Percentiles rank a stretch among this genome's conserved stretches.
These are phyloP conservation scores for Chrysotoxum bicinctum DNA, from an alignment of 2,888 invertebrate species.

Conservation along the genomic window DNA sequence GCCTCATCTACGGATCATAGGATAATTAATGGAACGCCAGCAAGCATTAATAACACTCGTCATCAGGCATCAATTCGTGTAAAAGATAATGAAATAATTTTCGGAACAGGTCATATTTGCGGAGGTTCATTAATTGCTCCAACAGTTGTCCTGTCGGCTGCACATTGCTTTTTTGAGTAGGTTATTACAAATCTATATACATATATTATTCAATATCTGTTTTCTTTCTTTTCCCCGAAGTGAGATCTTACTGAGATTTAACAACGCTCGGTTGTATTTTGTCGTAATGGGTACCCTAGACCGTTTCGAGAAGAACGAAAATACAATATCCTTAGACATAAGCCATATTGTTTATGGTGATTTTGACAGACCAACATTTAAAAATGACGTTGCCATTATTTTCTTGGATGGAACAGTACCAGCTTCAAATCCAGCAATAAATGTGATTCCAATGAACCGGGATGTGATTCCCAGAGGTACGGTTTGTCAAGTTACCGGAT, in stretches of 20 bases:
- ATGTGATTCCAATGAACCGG: slow-evolving; percentile 75
- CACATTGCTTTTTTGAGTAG: slow-evolving; percentile 80
- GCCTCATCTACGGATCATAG: slow-evolving; percentile 34
- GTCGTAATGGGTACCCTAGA: slow-evolving; percentile 79
- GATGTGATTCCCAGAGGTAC: slow-evolving; percentile 66
- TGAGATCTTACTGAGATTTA: neutral
- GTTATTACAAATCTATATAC: slow-evolving; percentile 36
- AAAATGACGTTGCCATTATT: slow-evolving; percentile 78
- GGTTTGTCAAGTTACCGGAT: slow-evolving; percentile 79
- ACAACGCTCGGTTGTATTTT: slow-evolving; percentile 74
- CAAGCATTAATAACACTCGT: slow-evolving; percentile 74
- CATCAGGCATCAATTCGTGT: slow-evolving; percentile 78
- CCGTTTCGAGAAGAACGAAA: slow-evolving; percentile 75
- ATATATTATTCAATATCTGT: neutral
- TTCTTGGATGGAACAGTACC: slow-evolving; percentile 77
- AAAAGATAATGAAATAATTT: slow-evolving; percentile 74
- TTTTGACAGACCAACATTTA: slow-evolving; percentile 75
- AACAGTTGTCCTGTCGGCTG: slow-evolving; percentile 77
- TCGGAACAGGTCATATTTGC: slow-evolving; percentile 79
- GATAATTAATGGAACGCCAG: slow-evolving; percentile 77
- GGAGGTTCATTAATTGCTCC: slow-evolving; percentile 77
- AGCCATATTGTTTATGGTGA: slow-evolving; percentile 67
- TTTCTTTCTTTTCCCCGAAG: neutral
- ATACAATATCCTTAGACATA: slow-evolving; percentile 76
- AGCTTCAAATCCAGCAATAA: slow-evolving; percentile 76